phyloP scores from a whole-genome alignment of 2,797 vertebrate genomes.

The Rhincodon typus region DNA sequence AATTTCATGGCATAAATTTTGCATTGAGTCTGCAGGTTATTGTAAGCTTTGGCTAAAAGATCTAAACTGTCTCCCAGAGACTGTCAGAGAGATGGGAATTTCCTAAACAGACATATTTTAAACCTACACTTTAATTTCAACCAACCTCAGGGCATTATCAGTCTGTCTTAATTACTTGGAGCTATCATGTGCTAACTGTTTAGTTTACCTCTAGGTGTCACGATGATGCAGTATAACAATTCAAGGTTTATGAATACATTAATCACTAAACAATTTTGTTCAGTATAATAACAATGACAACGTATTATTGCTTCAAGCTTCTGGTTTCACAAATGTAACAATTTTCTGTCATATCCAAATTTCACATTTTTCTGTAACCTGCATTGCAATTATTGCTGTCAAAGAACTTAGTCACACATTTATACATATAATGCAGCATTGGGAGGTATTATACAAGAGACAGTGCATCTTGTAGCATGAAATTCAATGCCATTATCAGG shows the following conservation, averaged over 20 bases:
- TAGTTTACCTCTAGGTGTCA: conserved; percentile 56
- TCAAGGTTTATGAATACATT: background rate
- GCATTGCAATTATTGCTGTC: background rate
- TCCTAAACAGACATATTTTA: background rate
- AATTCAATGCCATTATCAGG: background rate
- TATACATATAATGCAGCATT: background rate
- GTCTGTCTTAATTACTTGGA: conserved; percentile 51
- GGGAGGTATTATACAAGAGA: background rate
- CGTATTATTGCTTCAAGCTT: background rate
- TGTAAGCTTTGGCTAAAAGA: background rate
- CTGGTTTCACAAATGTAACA: background rate
- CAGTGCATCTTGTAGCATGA: background rate
- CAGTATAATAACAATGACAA: background rate
- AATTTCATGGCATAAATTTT: background rate
- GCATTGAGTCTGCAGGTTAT: background rate
- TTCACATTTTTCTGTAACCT: background rate
- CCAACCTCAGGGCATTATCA: conserved; percentile 47
- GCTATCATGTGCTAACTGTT: conserved; percentile 48
- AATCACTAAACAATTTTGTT: background rate
- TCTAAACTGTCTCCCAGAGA: background rate
- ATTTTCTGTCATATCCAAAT: background rate
- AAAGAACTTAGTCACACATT: background rate
- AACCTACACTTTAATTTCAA: conserved; percentile 24
- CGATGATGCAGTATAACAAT: background rate
- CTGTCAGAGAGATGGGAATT: conserved; percentile 17